Percentiles rank a stretch among this genome's conserved stretches.
phyloP scores from a whole-genome alignment of 2,797 vertebrate genomes.

The Urosaurus nigricauda region DNA sequence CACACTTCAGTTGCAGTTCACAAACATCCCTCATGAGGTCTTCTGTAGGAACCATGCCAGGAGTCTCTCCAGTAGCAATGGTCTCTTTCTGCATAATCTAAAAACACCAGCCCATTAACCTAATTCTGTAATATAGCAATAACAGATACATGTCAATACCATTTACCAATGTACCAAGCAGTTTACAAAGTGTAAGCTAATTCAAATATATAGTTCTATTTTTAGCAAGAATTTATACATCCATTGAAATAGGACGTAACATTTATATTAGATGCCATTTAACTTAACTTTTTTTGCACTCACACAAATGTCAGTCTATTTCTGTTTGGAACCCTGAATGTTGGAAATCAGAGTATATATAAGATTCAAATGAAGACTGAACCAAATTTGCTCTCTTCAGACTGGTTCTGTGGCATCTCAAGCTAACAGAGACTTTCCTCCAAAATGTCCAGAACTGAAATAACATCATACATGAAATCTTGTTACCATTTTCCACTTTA shows the following conservation, averaged over 20 bases:
- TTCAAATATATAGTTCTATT: too few relatives aligned
- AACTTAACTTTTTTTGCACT: neutral
- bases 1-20: conserved; percentile 5
- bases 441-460: neutral
- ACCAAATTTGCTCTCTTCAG: neutral
- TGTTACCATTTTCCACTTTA: too few relatives aligned
- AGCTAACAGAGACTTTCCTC: neutral
- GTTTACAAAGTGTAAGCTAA: too few relatives aligned
- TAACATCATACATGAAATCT: too few relatives aligned
- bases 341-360: neutral
- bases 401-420: neutral
- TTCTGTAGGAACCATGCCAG: neutral
- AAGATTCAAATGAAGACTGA: neutral
- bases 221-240: neutral
- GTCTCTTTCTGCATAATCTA: neutral
- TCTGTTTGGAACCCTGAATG: neutral
- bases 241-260: neutral
- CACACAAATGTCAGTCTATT: neutral
- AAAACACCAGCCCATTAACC: neutral
- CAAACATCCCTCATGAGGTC: conserved; percentile 12
- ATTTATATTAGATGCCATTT: neutral
- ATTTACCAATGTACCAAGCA: too few relatives aligned
- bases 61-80: neutral
- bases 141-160: too few relatives aligned
- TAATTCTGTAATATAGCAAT: neutral